Percentiles rank a stretch among this genome's conserved stretches.
Evolutionary conservation across 2,888 invertebrate genomes (phyloP).

Genomic region (Ormyrus labotus): DNA sequence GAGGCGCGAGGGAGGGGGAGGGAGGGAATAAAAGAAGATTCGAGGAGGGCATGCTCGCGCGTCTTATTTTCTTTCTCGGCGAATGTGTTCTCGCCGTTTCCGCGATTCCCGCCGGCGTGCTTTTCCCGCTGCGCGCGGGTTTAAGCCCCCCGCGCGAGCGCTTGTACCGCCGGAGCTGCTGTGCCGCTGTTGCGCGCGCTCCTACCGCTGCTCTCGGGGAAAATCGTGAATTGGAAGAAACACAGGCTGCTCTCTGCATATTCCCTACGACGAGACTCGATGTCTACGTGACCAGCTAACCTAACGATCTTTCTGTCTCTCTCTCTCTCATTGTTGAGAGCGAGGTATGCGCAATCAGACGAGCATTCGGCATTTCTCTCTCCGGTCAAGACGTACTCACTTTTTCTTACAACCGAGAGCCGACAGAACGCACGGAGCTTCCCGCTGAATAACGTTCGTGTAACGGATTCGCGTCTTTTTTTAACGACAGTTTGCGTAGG

Average conservation of each 20-base stretch:
- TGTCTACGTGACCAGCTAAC: conserved; percentile 39
- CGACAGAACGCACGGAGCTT: neutral
- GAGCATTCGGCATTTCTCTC: conserved; percentile 23
- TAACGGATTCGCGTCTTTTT: too few species aligned
- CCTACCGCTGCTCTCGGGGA: conserved; percentile 1
- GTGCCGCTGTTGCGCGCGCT: conserved; percentile 1
- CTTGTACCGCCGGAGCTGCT: neutral
- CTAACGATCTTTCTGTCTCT: conserved; percentile 34
- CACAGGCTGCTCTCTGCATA: conserved; percentile 12
- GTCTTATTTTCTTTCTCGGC: conserved; percentile 43
- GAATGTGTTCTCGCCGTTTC: conserved; percentile 31
- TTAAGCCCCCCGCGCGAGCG: neutral
- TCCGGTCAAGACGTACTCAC: conserved; percentile 1
- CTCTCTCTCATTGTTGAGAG: neutral
- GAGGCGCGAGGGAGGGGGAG: neutral
- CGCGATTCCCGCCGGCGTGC: conserved; percentile 46
- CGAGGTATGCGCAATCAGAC: conserved; percentile 11
- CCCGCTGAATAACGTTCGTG: neutral
- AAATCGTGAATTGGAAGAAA: conserved; percentile 51
- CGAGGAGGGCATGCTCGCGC: conserved; percentile 26
- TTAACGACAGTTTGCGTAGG: too few species aligned
- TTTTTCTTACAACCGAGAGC: neutral
- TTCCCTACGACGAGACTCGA: conserved; percentile 4
- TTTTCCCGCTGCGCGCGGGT: conserved; percentile 39
- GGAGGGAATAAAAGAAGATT: conserved; percentile 36